Conservation (phyloP, 2,797 vertebrate genomes). For the Falco concolor region DNA sequence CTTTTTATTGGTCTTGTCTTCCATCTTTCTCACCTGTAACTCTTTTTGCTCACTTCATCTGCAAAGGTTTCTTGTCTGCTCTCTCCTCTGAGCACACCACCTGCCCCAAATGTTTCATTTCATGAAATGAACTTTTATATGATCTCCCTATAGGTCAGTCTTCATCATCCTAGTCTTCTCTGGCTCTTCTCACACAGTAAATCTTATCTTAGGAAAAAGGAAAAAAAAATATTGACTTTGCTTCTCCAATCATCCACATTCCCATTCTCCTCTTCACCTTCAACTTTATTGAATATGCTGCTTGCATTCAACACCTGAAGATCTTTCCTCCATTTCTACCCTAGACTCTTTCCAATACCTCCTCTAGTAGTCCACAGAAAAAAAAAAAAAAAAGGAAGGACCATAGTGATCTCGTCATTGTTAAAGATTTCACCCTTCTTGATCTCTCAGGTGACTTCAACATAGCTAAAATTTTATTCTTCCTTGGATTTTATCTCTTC, state of each 20-base stretch:
- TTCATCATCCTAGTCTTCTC: not conserved
- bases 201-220: not conserved
- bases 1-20: not conserved
- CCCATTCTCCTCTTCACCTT: not conserved
- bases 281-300: not conserved
- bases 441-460: not conserved
- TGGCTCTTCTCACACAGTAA: not conserved
- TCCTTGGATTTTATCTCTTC: not conserved
- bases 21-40: not conserved
- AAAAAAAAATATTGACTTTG: not conserved
- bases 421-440: not conserved
- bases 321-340: not conserved
- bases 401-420: not conserved
- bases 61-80: not conserved
- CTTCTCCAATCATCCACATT: fast-evolving
- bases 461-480: not conserved
- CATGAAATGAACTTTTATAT: not conserved
- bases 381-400: not conserved
- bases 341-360: not conserved
- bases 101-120: not conserved
- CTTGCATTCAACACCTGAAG: not conserved
- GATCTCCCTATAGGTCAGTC: not conserved
- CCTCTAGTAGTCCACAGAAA: not conserved
- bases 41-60: not conserved
- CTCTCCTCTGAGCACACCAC: not conserved